Conservation (phyloP, 1,140 invertebrate genomes). For the Octopus sinensis region DNA sequence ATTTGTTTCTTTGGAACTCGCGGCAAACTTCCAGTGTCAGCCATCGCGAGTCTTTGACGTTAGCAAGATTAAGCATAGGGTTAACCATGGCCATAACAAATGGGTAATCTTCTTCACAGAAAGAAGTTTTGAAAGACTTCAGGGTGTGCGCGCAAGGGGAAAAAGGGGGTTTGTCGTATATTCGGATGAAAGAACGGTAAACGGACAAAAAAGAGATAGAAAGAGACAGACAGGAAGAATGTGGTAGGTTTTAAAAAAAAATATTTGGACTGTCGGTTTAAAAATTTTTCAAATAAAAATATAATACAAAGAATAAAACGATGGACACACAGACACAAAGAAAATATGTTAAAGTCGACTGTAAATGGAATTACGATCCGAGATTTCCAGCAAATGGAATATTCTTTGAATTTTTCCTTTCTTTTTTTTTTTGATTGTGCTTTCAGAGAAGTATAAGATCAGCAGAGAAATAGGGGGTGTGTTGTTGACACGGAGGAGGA, state of each 20-base stretch:
- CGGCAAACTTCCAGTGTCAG: constrained; percentile 98
- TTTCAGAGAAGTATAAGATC: too few species aligned
- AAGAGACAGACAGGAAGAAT: neutral
- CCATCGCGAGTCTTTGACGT: constrained; percentile 99
- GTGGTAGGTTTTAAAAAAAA: neutral
- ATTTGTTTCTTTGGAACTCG: constrained; percentile 99
- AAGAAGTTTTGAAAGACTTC: constrained; percentile 32
- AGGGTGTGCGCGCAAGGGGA: constrained; percentile 18
- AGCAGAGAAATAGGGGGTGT: too few species aligned
- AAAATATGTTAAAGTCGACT: too few species aligned
- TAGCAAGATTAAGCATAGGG: constrained; percentile 44
- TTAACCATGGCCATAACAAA: constrained; percentile 84
- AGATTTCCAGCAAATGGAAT: too few species aligned
- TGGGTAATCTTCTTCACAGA: constrained; percentile 21
- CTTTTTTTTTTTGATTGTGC: too few species aligned
- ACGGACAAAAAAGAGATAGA: constrained; percentile 16
- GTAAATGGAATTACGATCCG: too few species aligned
- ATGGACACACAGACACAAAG: too few species aligned
- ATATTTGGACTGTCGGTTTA: too few species aligned
- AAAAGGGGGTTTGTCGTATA: constrained; percentile 25
- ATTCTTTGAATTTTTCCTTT: too few species aligned
- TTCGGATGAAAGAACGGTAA: constrained; percentile 32
- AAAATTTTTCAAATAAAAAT: too few species aligned
- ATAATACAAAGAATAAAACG: too few species aligned
- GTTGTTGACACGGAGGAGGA: too few species aligned